Base-by-base conservation (phyloP, 2,113 vertebrate genomes). In the Nasalis larvatus region DNA sequence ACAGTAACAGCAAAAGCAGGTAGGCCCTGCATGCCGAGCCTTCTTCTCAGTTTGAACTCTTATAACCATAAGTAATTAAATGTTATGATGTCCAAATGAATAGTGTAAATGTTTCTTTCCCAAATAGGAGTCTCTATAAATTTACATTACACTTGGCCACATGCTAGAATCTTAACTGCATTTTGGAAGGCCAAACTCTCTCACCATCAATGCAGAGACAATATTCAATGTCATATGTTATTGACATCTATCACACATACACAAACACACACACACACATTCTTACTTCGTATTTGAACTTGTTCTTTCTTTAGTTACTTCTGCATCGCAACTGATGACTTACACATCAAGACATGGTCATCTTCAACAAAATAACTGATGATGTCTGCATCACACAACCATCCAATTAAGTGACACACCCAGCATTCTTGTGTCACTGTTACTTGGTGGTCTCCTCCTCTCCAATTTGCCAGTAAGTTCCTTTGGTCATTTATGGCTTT, bases 11-110 rank as follows among this genome's bases (percentile, higher is more conserved):
- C 18, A 56, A 83, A 85, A 73, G 32, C 9, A 13, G 78, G 40
- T 0, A 13, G 58, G 13, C 14, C 14, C 20, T 16, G 35, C 8
- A 42, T 0, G 6, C 30, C 47, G 25, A 49, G 11, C 12, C 32
- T 27, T 32, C 49, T 73, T 83, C 52, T 42, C 42, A 20, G 37
- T 47, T 16, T 66, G 23, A 83, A 66, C n/a, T 45, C 58, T 12
- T 66, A 23, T 9, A 40, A 71, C 27, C 18, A 63, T 25, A 69
- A 0, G 8, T 16, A 35, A 2, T 86, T 27, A 87, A 86, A 69
- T 17, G 42, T 68, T 30, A 23, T 27, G 45, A 77, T 12, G 8
- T 35, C 49, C 66, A 35, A 42, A 37, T 30, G 30, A 56, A 86
- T 40, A 60, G 13, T 95, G 4, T 77, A 49, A 78, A 73, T 17